Evolutionary conservation across 2,797 vertebrate genomes (phyloP), one percentile per base, ranked within the genome.

Genomic region (Acestrorhynchus altus): DNA sequence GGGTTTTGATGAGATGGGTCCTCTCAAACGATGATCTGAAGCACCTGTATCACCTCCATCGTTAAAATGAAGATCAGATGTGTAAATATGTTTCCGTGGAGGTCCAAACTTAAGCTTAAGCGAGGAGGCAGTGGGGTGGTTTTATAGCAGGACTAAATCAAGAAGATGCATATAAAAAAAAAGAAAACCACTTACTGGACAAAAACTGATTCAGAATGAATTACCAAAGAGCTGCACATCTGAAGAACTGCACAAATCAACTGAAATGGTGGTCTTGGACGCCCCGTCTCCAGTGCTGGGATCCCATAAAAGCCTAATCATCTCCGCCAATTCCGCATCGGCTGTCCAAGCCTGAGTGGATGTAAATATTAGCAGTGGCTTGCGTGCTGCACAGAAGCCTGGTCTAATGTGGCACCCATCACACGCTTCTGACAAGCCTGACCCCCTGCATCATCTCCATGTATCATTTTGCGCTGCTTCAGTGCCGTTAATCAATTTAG

Each of bases 401-500:
- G 59, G 47, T 78, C 72, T 84, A 82, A 80, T 82, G 80, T 82
- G 80, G 74, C 83, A 77, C 77, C 77, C 83, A 79, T 79, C 78
- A 80, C 72, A 56, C 83, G 74, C 81, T 56, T 78, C 74, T 74
- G 80, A 80, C 59, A 51, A 74, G 78, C 78, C 72, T 76, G 76
- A 82, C 73, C 84, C 91, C 87, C 95, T 95, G 86, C 92, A 89
- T 93, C 87, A 94, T 94, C 94, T 93, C 94, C 92, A 96, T 95
- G 95, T 96, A 98, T 98, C 96, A 97, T 95, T 98, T 96, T 97
- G 96, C 95, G 94, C 95, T 86, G 92, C 95, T 97, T 94, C 95
- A 95, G 94, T 94, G 95, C 94, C 94, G 95, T 96, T 98, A 99
- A 98, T 99, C 98, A 98, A 98, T 99, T 99, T 97, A 97, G 95